These are phyloP conservation scores for Trogon surrucura DNA, from an alignment of 2,113 vertebrate species.

Conservation along the genomic window DNA sequence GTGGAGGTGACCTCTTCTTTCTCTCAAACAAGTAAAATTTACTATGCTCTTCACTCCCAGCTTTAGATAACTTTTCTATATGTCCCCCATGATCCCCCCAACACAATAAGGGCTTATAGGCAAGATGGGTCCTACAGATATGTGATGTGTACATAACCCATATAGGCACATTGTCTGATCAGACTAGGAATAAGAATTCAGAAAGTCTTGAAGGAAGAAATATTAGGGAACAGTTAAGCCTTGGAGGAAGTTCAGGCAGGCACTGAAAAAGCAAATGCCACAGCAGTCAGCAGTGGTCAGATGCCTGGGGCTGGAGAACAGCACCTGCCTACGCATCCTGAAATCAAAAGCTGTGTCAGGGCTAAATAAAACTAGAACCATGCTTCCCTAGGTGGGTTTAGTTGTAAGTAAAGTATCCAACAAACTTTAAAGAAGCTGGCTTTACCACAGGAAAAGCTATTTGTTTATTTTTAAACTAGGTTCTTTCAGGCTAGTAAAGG, in stretches of 20 bases:
- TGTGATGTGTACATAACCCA: fast-evolving
- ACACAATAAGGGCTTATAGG: neutral
- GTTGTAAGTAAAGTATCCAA: neutral
- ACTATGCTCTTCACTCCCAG: neutral
- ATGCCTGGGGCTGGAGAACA: neutral
- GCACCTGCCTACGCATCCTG: neutral
- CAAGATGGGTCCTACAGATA: neutral
- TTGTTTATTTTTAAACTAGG: neutral
- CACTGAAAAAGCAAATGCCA: neutral
- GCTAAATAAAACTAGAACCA: neutral
- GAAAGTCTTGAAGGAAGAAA: neutral
- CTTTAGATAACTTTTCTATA: neutral
- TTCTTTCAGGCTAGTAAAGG: neutral
- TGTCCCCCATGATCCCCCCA: fast-evolving
- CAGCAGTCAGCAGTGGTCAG: neutral
- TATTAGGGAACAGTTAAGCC: neutral
- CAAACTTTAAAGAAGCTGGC: neutral
- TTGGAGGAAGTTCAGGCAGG: neutral
- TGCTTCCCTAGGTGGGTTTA: neutral
- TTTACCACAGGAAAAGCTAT: neutral
- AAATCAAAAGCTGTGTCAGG: neutral
- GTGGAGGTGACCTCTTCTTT: neutral
- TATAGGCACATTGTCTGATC: neutral
- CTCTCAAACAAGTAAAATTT: neutral
- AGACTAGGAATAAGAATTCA: neutral